These are phyloP conservation scores for Popillia japonica DNA, from an alignment of 1,140 invertebrate genomes.

Conservation along the genomic window DNA sequence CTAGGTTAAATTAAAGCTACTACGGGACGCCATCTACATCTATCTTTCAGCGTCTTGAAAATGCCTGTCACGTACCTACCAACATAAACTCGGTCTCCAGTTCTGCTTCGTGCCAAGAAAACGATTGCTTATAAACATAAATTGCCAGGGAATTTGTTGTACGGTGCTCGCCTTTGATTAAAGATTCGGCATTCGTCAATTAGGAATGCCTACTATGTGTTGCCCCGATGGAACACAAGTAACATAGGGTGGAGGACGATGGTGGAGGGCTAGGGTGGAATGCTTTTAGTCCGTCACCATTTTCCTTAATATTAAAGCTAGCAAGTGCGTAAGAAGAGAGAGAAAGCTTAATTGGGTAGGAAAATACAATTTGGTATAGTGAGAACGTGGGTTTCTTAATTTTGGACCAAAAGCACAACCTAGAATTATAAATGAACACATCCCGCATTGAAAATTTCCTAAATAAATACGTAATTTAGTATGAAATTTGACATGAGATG, in stretches of 20 bases:
- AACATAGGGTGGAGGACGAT: background rate
- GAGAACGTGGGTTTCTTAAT: background rate
- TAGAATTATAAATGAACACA: background rate
- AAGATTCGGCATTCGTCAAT: slow-evolving; percentile 29
- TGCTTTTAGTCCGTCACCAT: background rate
- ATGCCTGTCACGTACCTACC: slow-evolving; percentile 4
- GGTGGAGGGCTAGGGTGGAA: background rate
- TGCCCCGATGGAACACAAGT: background rate
- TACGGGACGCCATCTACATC: background rate
- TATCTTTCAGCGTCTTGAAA: background rate
- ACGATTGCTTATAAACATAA: slow-evolving; percentile 35
- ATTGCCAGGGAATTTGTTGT: background rate
- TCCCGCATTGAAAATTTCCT: too few relatives aligned
- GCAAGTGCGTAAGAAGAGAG: background rate
- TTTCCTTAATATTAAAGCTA: background rate
- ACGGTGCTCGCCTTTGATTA: slow-evolving; percentile 1
- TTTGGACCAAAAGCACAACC: background rate
- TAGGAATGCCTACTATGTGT: slow-evolving; percentile 22
- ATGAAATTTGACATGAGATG: too few relatives aligned
- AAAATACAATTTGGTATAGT: background rate
- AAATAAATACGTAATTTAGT: too few relatives aligned
- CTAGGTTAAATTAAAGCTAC: slow-evolving; percentile 16
- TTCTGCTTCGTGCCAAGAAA: background rate
- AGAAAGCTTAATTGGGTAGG: background rate
- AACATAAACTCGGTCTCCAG: slow-evolving; percentile 19